Evolutionary conservation across 2,113 vertebrate species (phyloP), one percentile per base, ranked within the genome.

Genomic region (Peromyscus polionotus): DNA sequence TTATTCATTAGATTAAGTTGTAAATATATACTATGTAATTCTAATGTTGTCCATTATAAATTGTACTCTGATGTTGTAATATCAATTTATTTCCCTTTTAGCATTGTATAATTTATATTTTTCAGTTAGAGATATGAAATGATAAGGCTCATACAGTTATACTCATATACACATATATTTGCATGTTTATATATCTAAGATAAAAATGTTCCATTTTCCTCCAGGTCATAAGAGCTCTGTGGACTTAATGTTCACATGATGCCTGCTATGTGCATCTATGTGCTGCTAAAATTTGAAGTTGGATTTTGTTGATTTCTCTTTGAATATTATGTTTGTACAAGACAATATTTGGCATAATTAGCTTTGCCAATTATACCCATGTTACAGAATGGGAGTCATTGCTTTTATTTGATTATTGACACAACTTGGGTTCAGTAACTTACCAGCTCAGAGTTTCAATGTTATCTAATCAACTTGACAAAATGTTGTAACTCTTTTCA

Each of bases 351-450:
- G 22, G 26, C 28, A 33, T 6, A 77, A 22, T 57, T 92, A 88
- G 57, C 11, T 63, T 84, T 45, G 12, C 26, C 28, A 83, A 84
- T 63, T 77, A 17, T 2, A 67, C 31, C 31, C 20, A 87, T 72
- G 33, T 63, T 84, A 36, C 68, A 19, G 72, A 61, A 28, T 26
- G 19, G 20, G 3, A 63, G 4, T 28, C 39, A 54, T 54, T 73
- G 51, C 61, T 91, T 88, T 39, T 83, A 42, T 77, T 97, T 88
- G 70, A 63, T 42, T 68, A n/a, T 24, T 61, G 45, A 80, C 26
- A 89, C 12, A 75, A 77, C 19, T 65, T 14, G 4, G n/a, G 0
- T 75, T 68, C 20, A 48, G 68, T n/a, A 45, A 59, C 65, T 48
- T 19, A 42, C 33, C 33, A 42, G 39, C 7, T 22, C 48, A 83